Percentiles rank a stretch among this genome's conserved stretches.
Conservation (phyloP, 2,888 invertebrate genomes). For the Drosophila prostipennis region DNA sequence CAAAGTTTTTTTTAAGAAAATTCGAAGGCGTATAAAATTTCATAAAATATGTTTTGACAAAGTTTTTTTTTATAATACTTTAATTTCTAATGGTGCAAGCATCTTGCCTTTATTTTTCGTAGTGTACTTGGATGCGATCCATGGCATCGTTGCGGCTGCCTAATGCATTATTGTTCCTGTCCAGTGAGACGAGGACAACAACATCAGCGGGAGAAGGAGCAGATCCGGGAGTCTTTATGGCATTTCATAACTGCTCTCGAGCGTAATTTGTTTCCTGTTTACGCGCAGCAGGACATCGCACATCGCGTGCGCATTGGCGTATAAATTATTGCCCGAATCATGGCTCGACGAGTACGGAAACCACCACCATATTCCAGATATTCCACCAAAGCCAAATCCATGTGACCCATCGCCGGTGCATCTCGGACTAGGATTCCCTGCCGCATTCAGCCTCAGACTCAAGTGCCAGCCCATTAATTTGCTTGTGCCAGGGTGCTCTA, state of each 20-base stretch:
- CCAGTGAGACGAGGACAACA: constrained; percentile 58
- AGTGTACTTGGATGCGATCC: constrained; percentile 16
- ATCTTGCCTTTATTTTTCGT: too few species aligned
- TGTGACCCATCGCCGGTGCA: constrained; percentile 56
- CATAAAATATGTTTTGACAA: too few species aligned
- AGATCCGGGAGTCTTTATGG: constrained; percentile 63
- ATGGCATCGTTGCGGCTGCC: constrained; percentile 63
- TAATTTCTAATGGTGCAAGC: too few species aligned
- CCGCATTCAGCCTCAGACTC: constrained; percentile 33
- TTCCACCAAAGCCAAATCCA: constrained; percentile 52
- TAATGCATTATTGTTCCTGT: constrained; percentile 75
- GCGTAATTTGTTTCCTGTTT: constrained; percentile 83
- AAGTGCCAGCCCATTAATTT: constrained; percentile 78
- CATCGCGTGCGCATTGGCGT: constrained; percentile 73
- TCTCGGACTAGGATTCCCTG: constrained; percentile 15
- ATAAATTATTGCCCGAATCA: constrained; percentile 77
- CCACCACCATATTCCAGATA: constrained; percentile 40
- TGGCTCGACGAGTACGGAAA: constrained; percentile 45
- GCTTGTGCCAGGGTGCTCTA: constrained; percentile 39
- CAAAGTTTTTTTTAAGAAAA: too few species aligned
- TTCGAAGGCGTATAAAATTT: too few species aligned
- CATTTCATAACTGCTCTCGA: constrained; percentile 77
- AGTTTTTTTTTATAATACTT: too few species aligned
- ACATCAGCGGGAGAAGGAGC: constrained; percentile 22
- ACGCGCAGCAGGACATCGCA: constrained; percentile 76